Evolutionary conservation across 1,140 invertebrate genomes (phyloP).

Genomic region (Cyclina sinensis): DNA sequence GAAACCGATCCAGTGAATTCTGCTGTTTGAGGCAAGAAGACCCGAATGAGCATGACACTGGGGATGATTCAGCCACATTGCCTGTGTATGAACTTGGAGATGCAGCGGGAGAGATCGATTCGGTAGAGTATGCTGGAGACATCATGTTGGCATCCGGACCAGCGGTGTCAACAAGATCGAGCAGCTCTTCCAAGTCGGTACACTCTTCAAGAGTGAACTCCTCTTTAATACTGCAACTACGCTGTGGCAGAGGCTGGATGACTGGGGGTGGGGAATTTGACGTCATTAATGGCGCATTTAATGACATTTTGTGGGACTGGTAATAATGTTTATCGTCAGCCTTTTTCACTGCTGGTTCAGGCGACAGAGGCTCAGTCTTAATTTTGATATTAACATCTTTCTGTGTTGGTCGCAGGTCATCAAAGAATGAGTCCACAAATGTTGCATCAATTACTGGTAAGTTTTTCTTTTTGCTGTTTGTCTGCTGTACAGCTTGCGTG

Average conservation of each 20-base stretch:
- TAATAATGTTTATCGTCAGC: not conserved
- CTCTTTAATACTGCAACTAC: constrained; percentile 34
- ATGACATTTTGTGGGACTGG: not conserved
- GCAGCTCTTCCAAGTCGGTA: constrained; percentile 78
- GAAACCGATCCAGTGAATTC: constrained; percentile 52
- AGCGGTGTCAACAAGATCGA: constrained; percentile 72
- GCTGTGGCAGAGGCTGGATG: not conserved
- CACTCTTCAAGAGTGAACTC: constrained; percentile 66
- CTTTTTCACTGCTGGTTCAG: constrained; percentile 7
- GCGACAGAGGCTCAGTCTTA: constrained; percentile 62
- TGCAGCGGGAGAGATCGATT: constrained; percentile 56
- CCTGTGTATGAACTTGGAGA: constrained; percentile 60
- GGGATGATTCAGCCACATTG: constrained; percentile 58
- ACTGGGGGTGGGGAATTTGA: constrained; percentile 13
- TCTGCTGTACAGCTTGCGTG: not conserved
- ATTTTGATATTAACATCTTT: constrained; percentile 42
- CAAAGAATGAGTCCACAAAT: constrained; percentile 83
- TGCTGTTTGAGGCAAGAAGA: constrained; percentile 57
- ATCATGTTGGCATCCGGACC: constrained; percentile 57
- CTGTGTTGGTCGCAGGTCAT: constrained; percentile 67
- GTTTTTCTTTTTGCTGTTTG: constrained; percentile 68
- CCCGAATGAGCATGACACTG: constrained; percentile 45
- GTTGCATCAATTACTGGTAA: constrained; percentile 81
- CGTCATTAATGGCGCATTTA: constrained; percentile 59
- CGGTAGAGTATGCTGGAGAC: constrained; percentile 52